These are phyloP conservation scores for Apotomis turbidana DNA, from an alignment of 2,888 invertebrate genomes.

Conservation along the genomic window DNA sequence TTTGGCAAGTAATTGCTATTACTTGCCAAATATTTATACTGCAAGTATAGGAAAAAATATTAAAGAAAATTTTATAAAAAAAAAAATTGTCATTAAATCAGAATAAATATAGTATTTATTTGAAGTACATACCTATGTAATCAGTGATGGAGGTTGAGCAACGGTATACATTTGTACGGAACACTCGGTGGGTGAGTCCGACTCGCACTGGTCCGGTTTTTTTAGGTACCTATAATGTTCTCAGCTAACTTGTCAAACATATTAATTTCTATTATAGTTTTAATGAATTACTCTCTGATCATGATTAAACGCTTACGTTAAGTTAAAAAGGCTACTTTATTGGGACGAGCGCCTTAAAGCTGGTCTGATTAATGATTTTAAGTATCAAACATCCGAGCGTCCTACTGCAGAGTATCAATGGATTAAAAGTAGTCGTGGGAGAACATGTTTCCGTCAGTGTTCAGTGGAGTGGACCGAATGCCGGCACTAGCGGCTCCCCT, in stretches of 20 bases:
- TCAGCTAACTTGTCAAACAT: neutral
- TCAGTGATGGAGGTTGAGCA: too few species aligned
- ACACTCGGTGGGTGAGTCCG: too few species aligned
- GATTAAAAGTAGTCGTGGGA: constrained; percentile 1
- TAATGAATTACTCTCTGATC: neutral
- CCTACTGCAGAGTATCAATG: constrained; percentile 2
- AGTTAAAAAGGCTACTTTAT: constrained; percentile 6
- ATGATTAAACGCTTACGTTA: constrained; percentile 5
- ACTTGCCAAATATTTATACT: too few species aligned
- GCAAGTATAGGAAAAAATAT: too few species aligned
- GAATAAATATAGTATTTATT: too few species aligned
- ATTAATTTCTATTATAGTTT: neutral
- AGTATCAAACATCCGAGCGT: neutral
- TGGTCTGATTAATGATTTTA: constrained; percentile 8
- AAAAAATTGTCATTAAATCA: too few species aligned
- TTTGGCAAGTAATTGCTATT: too few species aligned
- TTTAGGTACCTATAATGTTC: neutral
- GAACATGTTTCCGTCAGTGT: neutral
- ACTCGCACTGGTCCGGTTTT: too few species aligned
- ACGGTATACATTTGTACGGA: too few species aligned
- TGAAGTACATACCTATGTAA: too few species aligned
- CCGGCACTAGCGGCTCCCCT: neutral
- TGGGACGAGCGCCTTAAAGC: constrained; percentile 9
- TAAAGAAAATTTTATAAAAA: too few species aligned
- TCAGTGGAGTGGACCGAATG: neutral